These are phyloP conservation scores for Eubasilissa regina DNA, from an alignment of 1,140 invertebrate genomes.

Conservation along the genomic window DNA sequence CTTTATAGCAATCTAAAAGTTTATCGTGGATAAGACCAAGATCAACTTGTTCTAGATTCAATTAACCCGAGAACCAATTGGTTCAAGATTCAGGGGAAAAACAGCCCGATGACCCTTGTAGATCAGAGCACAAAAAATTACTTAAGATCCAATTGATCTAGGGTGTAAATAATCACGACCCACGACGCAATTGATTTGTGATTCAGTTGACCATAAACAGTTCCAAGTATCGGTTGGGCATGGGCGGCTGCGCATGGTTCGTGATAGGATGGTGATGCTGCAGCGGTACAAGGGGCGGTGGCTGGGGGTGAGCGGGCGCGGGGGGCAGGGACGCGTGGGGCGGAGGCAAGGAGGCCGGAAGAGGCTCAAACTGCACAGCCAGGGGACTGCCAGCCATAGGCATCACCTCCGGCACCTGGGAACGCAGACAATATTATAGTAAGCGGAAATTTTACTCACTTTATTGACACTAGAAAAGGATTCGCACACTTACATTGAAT, in stretches of 20 bases:
- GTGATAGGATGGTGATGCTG: constrained; percentile 7
- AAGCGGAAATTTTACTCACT: background rate
- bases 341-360: background rate
- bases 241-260: constrained; percentile 14
- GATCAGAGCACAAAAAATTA: background rate
- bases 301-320: background rate
- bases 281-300: background rate
- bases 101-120: background rate
- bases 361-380: constrained; percentile 36
- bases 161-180: background rate
- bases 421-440: background rate
- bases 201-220: constrained; percentile 50
- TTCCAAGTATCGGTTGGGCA: constrained; percentile 42
- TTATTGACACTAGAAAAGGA: background rate
- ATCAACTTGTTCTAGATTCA: background rate
- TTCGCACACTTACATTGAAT: background rate
- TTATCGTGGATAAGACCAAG: background rate
- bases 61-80: background rate
- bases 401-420: constrained; percentile 47
- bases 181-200: background rate
- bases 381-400: constrained; percentile 45
- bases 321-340: background rate
- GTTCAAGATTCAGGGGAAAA: background rate
- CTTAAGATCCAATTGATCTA: background rate
- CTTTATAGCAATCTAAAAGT: no score